Evolutionary conservation across 2,797 vertebrate species (phyloP).

Genomic region (Anomalospiza imberbis): DNA sequence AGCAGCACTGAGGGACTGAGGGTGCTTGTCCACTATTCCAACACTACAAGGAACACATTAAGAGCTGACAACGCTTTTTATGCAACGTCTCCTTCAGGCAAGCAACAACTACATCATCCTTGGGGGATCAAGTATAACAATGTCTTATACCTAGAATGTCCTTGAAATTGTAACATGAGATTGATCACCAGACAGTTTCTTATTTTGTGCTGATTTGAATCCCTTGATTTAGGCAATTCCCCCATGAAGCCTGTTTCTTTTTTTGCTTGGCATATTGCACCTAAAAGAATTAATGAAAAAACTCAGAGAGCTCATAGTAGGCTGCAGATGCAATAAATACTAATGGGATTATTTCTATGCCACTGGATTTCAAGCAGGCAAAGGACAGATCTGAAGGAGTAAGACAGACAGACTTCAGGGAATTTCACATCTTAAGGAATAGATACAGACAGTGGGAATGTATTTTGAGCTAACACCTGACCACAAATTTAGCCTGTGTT

Average conservation of each 20-base stretch:
- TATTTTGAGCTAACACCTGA: neutral
- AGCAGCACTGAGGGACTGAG: neutral
- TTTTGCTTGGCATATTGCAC: neutral
- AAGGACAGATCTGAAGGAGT: neutral
- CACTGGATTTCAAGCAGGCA: neutral
- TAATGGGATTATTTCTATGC: neutral
- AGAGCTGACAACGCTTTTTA: neutral
- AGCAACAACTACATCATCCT: neutral
- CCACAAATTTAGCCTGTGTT: neutral
- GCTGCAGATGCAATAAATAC: neutral
- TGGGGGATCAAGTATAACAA: neutral
- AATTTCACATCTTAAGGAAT: neutral
- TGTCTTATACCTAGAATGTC: neutral
- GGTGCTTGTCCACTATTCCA: neutral
- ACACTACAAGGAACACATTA: neutral
- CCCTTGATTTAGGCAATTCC: neutral
- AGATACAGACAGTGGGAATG: neutral
- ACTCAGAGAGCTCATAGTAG: neutral
- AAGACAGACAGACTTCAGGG: neutral
- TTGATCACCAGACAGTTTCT: neutral
- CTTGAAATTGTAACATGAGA: neutral
- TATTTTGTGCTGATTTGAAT: constrained; percentile 2
- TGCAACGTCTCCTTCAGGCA: neutral
- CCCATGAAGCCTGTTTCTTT: neutral
- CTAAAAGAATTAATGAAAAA: neutral